These are phyloP conservation scores for Lasiurus borealis DNA, from an alignment of 2,113 vertebrate species.

Conservation along the genomic window DNA sequence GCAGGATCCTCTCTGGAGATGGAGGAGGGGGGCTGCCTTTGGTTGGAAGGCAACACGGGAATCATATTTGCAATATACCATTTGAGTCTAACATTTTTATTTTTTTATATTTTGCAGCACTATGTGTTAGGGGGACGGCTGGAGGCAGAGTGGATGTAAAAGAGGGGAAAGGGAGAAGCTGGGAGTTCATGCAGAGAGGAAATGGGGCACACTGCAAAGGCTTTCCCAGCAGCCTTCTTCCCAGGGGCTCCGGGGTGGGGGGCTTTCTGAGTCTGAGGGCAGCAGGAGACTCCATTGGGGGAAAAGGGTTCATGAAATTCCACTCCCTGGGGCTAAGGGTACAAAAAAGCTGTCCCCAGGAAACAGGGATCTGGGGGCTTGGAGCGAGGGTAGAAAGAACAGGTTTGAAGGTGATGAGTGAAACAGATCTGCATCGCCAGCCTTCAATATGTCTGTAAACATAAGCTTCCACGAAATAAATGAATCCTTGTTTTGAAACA, in stretches of 20 bases:
- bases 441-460: conserved; percentile 56
- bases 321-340: background rate
- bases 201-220: background rate
- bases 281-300: background rate
- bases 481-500: conserved; percentile 38
- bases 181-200: background rate
- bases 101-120: background rate
- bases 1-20: background rate
- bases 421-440: background rate
- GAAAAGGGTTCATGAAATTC: background rate
- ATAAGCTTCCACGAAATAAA: conserved; percentile 50
- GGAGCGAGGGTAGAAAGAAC: background rate
- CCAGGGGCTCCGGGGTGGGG: background rate
- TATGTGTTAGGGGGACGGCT: background rate
- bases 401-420: background rate
- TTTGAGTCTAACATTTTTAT: background rate
- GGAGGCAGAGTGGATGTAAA: background rate
- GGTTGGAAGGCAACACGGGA: conserved; percentile 23
- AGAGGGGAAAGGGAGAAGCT: background rate
- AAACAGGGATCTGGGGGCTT: background rate
- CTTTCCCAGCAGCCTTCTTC: background rate
- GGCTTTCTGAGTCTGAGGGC: background rate
- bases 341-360: background rate
- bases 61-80: conserved; percentile 10
- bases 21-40: background rate